Evolutionary conservation across 1,140 invertebrate species (phyloP).

Genomic region (Tetramorium alpestre): DNA sequence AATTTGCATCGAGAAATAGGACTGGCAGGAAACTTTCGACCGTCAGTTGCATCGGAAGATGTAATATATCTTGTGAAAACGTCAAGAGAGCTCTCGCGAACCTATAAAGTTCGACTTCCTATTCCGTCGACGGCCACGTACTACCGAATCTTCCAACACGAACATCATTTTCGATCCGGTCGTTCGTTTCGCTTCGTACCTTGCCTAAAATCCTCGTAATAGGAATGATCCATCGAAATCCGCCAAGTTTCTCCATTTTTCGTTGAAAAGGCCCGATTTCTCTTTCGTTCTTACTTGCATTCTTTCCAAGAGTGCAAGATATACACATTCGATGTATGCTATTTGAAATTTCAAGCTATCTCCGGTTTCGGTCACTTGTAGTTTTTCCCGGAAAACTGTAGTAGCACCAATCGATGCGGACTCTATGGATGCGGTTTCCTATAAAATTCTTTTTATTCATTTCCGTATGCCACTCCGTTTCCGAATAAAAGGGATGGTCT

Average conservation of each 20-base stretch:
- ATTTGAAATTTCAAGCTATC: too few species aligned
- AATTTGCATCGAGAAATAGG: constrained; percentile 17
- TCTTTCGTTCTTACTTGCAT: background rate
- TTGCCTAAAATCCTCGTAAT: constrained; percentile 30
- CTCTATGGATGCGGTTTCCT: too few species aligned
- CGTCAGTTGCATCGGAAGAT: constrained; percentile 30
- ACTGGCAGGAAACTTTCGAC: constrained; percentile 19
- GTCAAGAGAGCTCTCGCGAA: constrained; percentile 23
- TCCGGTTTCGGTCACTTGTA: too few species aligned
- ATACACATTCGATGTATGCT: too few species aligned
- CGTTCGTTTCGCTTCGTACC: constrained; percentile 24
- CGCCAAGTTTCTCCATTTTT: background rate
- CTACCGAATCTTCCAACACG: constrained; percentile 30
- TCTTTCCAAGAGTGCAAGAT: background rate
- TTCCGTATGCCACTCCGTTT: too few species aligned
- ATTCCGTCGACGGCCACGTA: constrained; percentile 8
- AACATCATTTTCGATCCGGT: constrained; percentile 36
- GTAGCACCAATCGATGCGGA: too few species aligned
- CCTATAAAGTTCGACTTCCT: constrained; percentile 48
- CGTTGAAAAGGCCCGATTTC: background rate
- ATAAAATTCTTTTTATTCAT: too few species aligned
- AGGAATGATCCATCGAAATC: constrained; percentile 33
- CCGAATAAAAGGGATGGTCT: too few species aligned
- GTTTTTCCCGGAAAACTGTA: too few species aligned
- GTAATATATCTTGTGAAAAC: constrained; percentile 47